phyloP scores from a whole-genome alignment of 1,140 invertebrate species.

The Ceratosolen solmsi region DNA sequence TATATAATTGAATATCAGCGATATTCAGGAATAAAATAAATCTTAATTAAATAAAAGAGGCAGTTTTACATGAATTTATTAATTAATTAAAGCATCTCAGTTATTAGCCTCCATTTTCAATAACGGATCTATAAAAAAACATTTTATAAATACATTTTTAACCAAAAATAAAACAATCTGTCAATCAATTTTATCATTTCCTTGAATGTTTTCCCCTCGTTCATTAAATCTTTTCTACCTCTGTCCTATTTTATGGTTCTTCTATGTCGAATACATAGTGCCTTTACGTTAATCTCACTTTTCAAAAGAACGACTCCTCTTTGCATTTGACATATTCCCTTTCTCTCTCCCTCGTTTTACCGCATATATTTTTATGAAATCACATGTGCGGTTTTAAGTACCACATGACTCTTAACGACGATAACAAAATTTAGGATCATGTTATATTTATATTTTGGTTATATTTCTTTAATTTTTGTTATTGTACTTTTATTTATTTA shows the following conservation, averaged over 20 bases:
- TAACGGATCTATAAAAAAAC: neutral
- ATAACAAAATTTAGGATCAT: conserved; percentile 33
- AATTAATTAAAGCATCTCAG: neutral
- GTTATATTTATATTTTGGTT: no score
- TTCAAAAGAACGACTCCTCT: conserved; percentile 42
- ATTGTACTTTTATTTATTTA: conserved; percentile 4
- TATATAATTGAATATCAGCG: neutral
- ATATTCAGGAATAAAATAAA: neutral
- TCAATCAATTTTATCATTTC: conserved; percentile 42
- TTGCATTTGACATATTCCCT: conserved; percentile 41
- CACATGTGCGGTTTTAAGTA: neutral
- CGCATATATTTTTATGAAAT: conserved; percentile 29
- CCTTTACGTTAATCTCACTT: conserved; percentile 45
- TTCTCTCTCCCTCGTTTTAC: conserved; percentile 13
- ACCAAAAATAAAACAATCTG: conserved; percentile 44
- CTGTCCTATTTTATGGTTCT: conserved; percentile 38
- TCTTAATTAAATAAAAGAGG: neutral
- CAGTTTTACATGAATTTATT: neutral
- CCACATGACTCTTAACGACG: conserved; percentile 11
- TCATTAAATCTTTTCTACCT: conserved; percentile 27
- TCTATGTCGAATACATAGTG: conserved; percentile 24
- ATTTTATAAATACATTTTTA: conserved; percentile 32
- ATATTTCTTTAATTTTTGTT: no score
- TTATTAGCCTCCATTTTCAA: neutral
- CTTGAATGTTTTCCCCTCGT: conserved; percentile 14